A percentile compares a stretch with the other conserved stretches of the same genome.
phyloP scores from a whole-genome alignment of 2,797 vertebrate species.

The Girardinus metallicus region DNA sequence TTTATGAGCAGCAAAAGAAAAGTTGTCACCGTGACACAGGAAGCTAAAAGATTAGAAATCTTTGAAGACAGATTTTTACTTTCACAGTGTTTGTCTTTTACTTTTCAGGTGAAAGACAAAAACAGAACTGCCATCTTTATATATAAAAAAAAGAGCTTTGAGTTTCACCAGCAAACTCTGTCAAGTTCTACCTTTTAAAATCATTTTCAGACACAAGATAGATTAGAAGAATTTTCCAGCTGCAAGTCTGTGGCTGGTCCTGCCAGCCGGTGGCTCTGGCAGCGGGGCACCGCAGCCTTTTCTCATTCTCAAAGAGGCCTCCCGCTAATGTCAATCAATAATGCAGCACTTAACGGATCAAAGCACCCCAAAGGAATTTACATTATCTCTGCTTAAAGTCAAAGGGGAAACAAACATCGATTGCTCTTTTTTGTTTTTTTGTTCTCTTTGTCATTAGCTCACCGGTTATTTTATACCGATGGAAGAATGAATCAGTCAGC shows the following conservation, averaged over 20 bases:
- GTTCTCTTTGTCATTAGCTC: slow-evolving; percentile 57
- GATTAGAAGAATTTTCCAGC: slow-evolving; percentile 1
- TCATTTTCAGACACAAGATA: slow-evolving; percentile 14
- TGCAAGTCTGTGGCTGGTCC: slow-evolving; percentile 38
- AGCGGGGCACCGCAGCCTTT: slow-evolving; percentile 24
- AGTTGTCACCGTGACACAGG: slow-evolving; percentile 15
- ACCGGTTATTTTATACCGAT: slow-evolving; percentile 56
- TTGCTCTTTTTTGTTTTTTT: slow-evolving; percentile 49
- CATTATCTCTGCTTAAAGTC: slow-evolving; percentile 68
- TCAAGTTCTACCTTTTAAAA: slow-evolving; percentile 12
- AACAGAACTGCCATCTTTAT: slow-evolving; percentile 14
- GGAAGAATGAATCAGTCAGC: slow-evolving; percentile 55
- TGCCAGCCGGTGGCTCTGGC: slow-evolving; percentile 13
- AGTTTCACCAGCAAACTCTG: slow-evolving; percentile 20
- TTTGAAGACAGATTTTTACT: slow-evolving; percentile 18
- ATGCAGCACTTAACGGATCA: slow-evolving; percentile 79
- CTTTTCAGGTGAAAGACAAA: not conserved
- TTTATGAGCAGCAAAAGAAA: slow-evolving; percentile 29
- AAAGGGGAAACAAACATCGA: slow-evolving; percentile 56
- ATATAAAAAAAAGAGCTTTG: slow-evolving; percentile 3
- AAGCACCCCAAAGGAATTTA: slow-evolving; percentile 72
- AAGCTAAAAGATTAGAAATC: slow-evolving; percentile 44
- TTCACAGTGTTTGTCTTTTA: not conserved
- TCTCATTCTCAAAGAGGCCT: slow-evolving; percentile 64
- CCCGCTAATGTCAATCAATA: slow-evolving; percentile 81